Base-by-base conservation (phyloP, 2,113 vertebrate species). In the Forbesichthys agassizii region DNA sequence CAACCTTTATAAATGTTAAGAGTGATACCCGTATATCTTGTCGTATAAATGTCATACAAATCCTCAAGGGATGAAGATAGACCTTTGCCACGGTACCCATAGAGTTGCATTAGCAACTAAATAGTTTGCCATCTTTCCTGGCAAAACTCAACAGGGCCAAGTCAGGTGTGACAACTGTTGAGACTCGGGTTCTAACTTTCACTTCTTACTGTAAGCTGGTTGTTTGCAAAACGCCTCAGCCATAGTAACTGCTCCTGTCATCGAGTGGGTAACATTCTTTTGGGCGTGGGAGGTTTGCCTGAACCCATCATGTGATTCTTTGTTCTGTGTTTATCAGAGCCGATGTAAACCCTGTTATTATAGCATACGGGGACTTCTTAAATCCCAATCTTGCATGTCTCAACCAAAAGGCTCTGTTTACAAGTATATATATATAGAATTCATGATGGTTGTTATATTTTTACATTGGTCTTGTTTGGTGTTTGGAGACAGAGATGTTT, bases 381-480 rank as follows among this genome's bases (percentile, higher is more conserved):
- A 8, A 16, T 11, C 36, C 5, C 36, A 6, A 54, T 54, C 52
- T 5, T 78, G 68, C 36, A 49, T 13, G 67, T 66, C 80, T 79
- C 72, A 42, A 74, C 80, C 74, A 83, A 75, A 68, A 82, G 75
- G 71, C 81, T 78, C 73, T 64, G 27, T 27, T 27, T 27, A 27
- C 27, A 27, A 27, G 27, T 27, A 70, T 61, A 84, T 75, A 68
- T 10, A 81, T 88, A 83, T 77, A 75, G 90, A 90, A 91, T 89
- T 88, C 87, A 88, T 86, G 66, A 76, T 71, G 83, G 64, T 80
- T 73, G 74, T 88, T 16, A 9, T 88, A 88, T 84, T 90, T 89
- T 81, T 84, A 84, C 83, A 51, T 71, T 16, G 53, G 82, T 61
- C 54, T 6, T 10, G 65, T 68, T 83, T 70, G 77, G 68, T 85